phyloP scores from a whole-genome alignment of 2,797 vertebrate species.

The Brachyalestes nurse region DNA sequence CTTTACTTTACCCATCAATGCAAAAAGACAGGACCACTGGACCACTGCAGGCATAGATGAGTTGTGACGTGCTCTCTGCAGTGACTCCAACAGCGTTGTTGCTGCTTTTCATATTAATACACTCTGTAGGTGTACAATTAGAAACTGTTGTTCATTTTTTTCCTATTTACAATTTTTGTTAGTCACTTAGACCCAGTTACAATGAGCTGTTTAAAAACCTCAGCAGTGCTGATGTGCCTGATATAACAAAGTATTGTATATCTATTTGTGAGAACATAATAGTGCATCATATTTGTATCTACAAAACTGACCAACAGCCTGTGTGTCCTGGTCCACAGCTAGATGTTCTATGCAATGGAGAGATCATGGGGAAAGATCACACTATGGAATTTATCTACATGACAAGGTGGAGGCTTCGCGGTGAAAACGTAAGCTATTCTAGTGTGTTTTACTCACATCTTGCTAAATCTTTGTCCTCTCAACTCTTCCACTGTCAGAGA shows the following conservation, averaged over 20 bases:
- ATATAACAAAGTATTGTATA: too few relatives aligned
- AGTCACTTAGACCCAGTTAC: too few relatives aligned
- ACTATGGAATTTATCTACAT: constrained; percentile 99
- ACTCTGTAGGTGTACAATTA: too few relatives aligned
- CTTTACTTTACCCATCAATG: background rate
- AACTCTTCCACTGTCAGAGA: constrained; percentile 1
- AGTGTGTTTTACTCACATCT: constrained; percentile 19
- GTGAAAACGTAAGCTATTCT: constrained; percentile 89
- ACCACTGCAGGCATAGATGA: background rate
- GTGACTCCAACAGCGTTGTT: background rate
- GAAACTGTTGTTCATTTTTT: too few relatives aligned
- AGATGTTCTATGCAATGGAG: constrained; percentile 98
- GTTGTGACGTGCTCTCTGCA: background rate
- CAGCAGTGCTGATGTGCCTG: background rate
- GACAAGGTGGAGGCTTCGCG: constrained; percentile 96
- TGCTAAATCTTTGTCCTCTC: constrained; percentile 29
- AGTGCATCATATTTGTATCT: background rate
- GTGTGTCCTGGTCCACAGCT: constrained; percentile 74
- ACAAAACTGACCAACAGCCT: background rate
- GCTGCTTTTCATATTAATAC: too few relatives aligned
- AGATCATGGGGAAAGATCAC: constrained; percentile 99
- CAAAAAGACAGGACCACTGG: background rate
- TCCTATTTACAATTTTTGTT: too few relatives aligned
- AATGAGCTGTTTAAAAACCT: too few relatives aligned
- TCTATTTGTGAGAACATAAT: background rate